A percentile compares a stretch with the other conserved stretches of the same genome.
phyloP scores from a whole-genome alignment of 2,888 invertebrate species.

The Orthosia cruda region DNA sequence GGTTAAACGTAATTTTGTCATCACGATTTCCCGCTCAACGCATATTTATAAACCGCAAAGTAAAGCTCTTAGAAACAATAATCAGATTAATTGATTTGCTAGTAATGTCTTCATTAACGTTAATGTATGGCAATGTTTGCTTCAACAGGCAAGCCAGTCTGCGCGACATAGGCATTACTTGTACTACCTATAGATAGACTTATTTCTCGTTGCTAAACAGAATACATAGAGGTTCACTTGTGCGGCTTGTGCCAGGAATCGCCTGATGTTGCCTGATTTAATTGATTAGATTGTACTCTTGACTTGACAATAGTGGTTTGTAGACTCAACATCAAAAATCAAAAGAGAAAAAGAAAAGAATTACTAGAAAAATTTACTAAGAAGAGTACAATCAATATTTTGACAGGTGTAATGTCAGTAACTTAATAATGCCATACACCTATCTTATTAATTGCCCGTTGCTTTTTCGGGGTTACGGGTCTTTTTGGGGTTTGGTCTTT shows the following conservation, averaged over 20 bases:
- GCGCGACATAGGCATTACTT: conserved; percentile 13
- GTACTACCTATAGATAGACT: neutral
- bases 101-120: conserved; percentile 58
- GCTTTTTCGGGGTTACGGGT: too few species aligned
- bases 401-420: neutral
- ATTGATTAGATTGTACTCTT: conserved; percentile 27
- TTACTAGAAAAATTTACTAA: neutral
- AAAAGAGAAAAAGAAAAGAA: neutral
- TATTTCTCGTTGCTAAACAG: conserved; percentile 21
- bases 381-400: neutral
- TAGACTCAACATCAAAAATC: neutral
- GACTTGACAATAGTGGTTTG: neutral
- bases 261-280: conserved; percentile 33
- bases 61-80: conserved; percentile 52
- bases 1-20: conserved; percentile 19
- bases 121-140: conserved; percentile 53
- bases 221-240: conserved; percentile 15
- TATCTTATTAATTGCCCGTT: neutral
- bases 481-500: too few species aligned
- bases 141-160: conserved; percentile 28
- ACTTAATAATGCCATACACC: neutral
- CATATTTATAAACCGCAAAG: conserved; percentile 15
- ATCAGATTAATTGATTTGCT: conserved; percentile 60
- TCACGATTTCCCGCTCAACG: conserved; percentile 4
- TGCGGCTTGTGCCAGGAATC: neutral